Evolutionary conservation across 2,797 vertebrate genomes (phyloP).

Genomic region (Rhinatrema bivittatum): DNA sequence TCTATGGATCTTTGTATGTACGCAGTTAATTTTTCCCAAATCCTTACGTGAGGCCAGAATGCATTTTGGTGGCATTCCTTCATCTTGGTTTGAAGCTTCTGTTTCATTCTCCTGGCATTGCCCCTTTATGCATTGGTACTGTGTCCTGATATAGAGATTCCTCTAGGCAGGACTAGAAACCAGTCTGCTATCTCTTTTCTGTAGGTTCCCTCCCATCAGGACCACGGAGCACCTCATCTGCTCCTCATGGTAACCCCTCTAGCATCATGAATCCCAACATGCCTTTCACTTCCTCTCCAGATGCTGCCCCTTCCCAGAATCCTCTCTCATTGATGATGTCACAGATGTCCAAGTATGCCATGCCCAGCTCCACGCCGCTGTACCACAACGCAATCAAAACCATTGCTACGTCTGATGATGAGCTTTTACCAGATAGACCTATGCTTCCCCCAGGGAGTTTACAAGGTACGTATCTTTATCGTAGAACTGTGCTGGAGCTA

Average conservation of each 20-base stretch:
- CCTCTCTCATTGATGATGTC: slow-evolving; percentile 96
- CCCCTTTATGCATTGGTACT: too few relatives aligned
- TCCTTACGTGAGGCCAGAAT: too few relatives aligned
- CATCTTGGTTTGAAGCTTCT: too few relatives aligned
- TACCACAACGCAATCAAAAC: slow-evolving; percentile 99
- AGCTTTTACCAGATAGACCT: slow-evolving; percentile 85
- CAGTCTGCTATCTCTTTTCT: slow-evolving; percentile 19
- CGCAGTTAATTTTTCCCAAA: too few relatives aligned
- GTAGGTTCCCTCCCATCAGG: slow-evolving; percentile 46
- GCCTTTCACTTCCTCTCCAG: slow-evolving; percentile 81
- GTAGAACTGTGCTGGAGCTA: background rate
- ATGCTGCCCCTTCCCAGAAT: slow-evolving; percentile 81
- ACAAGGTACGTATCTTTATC: slow-evolving; percentile 54
- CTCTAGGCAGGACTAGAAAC: slow-evolving; percentile 1
- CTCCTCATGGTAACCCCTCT: slow-evolving; percentile 70
- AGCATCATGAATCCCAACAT: slow-evolving; percentile 75
- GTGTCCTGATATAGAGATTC: background rate
- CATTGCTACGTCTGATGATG: slow-evolving; percentile 92
- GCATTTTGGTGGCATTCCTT: too few relatives aligned
- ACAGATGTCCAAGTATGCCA: slow-evolving; percentile 98
- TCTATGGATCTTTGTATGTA: too few relatives aligned
- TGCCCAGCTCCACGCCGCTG: slow-evolving; percentile 93
- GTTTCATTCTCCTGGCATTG: too few relatives aligned
- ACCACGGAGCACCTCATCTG: slow-evolving; percentile 77
- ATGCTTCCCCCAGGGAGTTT: slow-evolving; percentile 79